Conservation (phyloP, 1,140 invertebrate species). For the Drosophila orosa region DNA sequence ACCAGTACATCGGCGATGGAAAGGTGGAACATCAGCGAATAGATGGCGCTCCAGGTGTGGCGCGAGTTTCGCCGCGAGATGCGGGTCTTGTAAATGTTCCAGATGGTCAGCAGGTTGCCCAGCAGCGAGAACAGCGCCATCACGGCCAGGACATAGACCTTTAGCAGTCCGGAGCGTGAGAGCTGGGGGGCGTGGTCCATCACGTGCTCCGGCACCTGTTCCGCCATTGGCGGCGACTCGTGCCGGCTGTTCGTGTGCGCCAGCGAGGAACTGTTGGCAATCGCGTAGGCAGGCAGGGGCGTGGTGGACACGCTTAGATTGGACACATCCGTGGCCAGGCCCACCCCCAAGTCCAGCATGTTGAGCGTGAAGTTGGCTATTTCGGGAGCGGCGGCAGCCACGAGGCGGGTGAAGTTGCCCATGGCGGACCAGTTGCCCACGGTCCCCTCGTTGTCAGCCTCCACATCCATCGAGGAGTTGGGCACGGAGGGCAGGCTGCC, state of each 20-base stretch:
- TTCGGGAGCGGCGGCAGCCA: conserved; percentile 45
- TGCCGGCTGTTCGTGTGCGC: conserved; percentile 63
- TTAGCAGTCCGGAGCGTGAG: conserved; percentile 86
- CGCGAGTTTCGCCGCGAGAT: conserved; percentile 85
- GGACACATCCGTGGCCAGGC: conserved; percentile 41
- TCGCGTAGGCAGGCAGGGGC: conserved; percentile 57
- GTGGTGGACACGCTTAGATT: conserved; percentile 20
- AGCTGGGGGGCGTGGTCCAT: conserved; percentile 88
- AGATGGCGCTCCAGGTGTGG: conserved; percentile 89
- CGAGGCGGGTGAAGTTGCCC: conserved; percentile 60
- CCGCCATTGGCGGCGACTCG: conserved; percentile 53
- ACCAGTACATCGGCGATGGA: conserved; percentile 91
- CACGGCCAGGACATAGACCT: conserved; percentile 87
- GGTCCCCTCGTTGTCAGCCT: conserved; percentile 28
- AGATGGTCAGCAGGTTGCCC: conserved; percentile 90
- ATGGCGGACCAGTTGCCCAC: conserved; percentile 48
- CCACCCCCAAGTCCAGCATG: conserved; percentile 52
- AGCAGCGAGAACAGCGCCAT: conserved; percentile 90
- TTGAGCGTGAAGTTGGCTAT: conserved; percentile 71
- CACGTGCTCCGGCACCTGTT: conserved; percentile 67
- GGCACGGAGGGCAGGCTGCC: conserved; percentile 26
- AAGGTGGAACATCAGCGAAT: conserved; percentile 91
- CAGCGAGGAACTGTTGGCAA: conserved; percentile 51
- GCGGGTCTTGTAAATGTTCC: conserved; percentile 88
- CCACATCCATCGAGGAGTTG: conserved; percentile 17